A percentile compares a stretch with the other conserved stretches of the same genome.
phyloP scores from a whole-genome alignment of 2,888 invertebrate genomes.

The Sarcophaga subvicina region DNA sequence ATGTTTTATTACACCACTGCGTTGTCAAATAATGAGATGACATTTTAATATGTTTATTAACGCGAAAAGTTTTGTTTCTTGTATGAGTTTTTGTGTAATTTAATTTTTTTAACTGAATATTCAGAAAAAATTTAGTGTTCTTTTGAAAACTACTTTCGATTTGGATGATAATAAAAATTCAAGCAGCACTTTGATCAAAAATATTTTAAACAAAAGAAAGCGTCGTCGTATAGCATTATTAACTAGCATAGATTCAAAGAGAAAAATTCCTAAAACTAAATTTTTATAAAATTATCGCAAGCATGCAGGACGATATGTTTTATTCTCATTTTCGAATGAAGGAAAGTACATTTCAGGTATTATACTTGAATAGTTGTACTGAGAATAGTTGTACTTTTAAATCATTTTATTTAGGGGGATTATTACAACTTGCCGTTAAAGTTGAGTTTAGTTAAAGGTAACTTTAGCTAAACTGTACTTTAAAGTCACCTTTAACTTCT shows the following conservation, averaged over 20 bases:
- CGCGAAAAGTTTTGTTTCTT: constrained; percentile 8
- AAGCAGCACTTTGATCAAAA: constrained; percentile 14
- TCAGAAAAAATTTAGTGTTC: constrained; percentile 28
- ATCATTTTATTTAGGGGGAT: no score
- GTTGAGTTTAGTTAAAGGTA: no score
- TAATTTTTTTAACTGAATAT: constrained; percentile 20
- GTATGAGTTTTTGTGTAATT: constrained; percentile 2
- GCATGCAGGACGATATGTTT: constrained; percentile 39
- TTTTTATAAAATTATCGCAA: constrained; percentile 37
- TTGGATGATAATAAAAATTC: neutral
- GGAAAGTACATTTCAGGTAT: constrained; percentile 31
- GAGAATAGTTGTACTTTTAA: no score
- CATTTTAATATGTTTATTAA: constrained; percentile 40
- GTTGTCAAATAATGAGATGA: constrained; percentile 30
- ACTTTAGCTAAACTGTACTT: no score
- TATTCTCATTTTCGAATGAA: constrained; percentile 47
- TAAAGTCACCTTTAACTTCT: no score
- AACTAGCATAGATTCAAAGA: constrained; percentile 1
- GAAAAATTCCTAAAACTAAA: constrained; percentile 40
- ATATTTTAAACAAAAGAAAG: constrained; percentile 45
- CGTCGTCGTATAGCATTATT: constrained; percentile 30
- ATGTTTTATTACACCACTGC: neutral
- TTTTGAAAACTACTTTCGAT: constrained; percentile 31
- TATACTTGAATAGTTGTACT: neutral
- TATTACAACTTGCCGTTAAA: no score